Conservation (phyloP, 1,140 invertebrate species). For the Notospermus geniculatus region DNA sequence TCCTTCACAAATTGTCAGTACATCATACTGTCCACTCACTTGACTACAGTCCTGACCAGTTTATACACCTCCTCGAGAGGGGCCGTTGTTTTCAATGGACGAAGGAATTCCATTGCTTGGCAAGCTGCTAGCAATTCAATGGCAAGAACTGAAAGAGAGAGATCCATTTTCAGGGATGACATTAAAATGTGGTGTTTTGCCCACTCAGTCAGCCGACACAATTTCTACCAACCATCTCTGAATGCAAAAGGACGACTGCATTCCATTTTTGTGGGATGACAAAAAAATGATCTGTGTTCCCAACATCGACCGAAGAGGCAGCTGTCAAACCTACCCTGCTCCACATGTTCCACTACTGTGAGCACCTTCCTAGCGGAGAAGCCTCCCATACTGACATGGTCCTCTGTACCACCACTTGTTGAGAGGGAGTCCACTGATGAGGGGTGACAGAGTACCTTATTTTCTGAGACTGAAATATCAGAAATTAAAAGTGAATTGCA, state of each 20-base stretch:
- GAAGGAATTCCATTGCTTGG: conserved; percentile 73
- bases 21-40: conserved; percentile 27
- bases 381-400: conserved; percentile 74
- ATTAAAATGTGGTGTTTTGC: too few relatives aligned
- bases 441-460: conserved; percentile 75
- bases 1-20: background rate
- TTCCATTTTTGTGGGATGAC: too few relatives aligned
- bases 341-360: conserved; percentile 67
- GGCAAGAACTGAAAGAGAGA: conserved; percentile 61
- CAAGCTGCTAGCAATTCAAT: conserved; percentile 72
- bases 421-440: conserved; percentile 71
- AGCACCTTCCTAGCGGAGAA: conserved; percentile 70
- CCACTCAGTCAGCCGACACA: too few relatives aligned
- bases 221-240: too few relatives aligned
- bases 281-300: too few relatives aligned
- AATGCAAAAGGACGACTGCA: too few relatives aligned
- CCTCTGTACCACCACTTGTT: conserved; percentile 74
- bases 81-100: conserved; percentile 68
- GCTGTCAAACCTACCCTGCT: conserved; percentile 50
- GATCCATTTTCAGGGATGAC: background rate
- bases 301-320: background rate
- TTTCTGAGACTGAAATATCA: conserved; percentile 59
- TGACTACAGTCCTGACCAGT: conserved; percentile 59
- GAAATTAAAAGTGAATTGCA: too few relatives aligned
- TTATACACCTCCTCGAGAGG: conserved; percentile 70